Evolutionary conservation across 2,888 invertebrate genomes (phyloP).

Genomic region (Alloscopus bannaensis): DNA sequence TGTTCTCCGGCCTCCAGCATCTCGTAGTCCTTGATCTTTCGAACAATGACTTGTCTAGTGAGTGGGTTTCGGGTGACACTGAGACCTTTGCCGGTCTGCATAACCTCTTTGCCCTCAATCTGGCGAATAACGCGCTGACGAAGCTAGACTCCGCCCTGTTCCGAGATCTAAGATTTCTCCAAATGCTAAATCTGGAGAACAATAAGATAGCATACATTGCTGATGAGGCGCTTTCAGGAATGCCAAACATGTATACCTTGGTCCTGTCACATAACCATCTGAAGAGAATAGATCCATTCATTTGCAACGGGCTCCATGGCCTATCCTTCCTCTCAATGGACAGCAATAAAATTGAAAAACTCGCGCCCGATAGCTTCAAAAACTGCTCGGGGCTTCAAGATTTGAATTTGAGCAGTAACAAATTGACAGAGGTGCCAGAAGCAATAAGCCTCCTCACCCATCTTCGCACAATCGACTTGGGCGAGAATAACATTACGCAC

Average conservation of each 20-base stretch:
- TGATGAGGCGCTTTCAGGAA: slow-evolving; percentile 86
- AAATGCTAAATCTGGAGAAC: slow-evolving; percentile 87
- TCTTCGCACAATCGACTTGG: slow-evolving; percentile 87
- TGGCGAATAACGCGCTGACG: slow-evolving; percentile 85
- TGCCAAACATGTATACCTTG: slow-evolving; percentile 87
- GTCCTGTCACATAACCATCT: slow-evolving; percentile 88
- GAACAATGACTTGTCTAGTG: slow-evolving; percentile 86
- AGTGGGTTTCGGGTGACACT: slow-evolving; percentile 86
- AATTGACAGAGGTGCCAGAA: slow-evolving; percentile 84
- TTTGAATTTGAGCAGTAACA: slow-evolving; percentile 88
- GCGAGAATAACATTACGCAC: slow-evolving; percentile 88
- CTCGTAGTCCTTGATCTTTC: slow-evolving; percentile 86
- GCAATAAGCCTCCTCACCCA: slow-evolving; percentile 85
- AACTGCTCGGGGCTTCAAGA: slow-evolving; percentile 89
- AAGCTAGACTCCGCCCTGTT: slow-evolving; percentile 86
- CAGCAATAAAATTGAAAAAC: slow-evolving; percentile 85
- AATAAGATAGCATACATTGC: slow-evolving; percentile 86
- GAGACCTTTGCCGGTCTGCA: slow-evolving; percentile 84
- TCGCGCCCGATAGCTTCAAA: slow-evolving; percentile 85
- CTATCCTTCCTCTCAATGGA: slow-evolving; percentile 87
- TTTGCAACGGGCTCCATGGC: slow-evolving; percentile 85
- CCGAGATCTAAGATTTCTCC: slow-evolving; percentile 84
- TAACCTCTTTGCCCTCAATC: slow-evolving; percentile 85
- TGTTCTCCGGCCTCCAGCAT: slow-evolving; percentile 86
- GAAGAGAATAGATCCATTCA: slow-evolving; percentile 84